Percentiles rank a stretch among this genome's conserved stretches.
Conservation (phyloP, 2,888 invertebrate species). For the Cryptophagus acutangulus region DNA sequence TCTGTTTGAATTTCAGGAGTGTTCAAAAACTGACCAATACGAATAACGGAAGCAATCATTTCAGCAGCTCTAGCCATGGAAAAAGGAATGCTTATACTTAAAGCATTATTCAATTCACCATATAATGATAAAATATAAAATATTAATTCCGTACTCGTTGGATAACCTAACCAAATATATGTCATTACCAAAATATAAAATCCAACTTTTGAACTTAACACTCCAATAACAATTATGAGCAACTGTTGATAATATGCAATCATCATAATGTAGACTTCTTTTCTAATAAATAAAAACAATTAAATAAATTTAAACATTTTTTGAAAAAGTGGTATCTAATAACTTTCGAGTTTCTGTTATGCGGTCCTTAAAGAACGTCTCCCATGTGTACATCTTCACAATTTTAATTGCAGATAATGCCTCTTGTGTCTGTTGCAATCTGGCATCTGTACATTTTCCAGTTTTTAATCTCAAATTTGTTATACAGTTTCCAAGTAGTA, state of each 20-base stretch:
- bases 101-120: slow-evolving; percentile 76
- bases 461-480: slow-evolving; percentile 28
- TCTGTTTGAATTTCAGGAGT: slow-evolving; percentile 48
- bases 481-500: slow-evolving; percentile 23
- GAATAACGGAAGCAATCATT: slow-evolving; percentile 64
- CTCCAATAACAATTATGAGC: slow-evolving; percentile 32
- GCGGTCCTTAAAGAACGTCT: slow-evolving; percentile 3
- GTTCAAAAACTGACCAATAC: slow-evolving; percentile 58
- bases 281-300: slow-evolving; percentile 39
- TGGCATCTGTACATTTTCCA: slow-evolving; percentile 38
- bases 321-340: not conserved
- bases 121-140: slow-evolving; percentile 86
- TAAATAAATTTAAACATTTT: not conserved
- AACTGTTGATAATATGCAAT: slow-evolving; percentile 35
- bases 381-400: slow-evolving; percentile 33
- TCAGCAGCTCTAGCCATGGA: slow-evolving; percentile 77
- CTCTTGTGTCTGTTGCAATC: slow-evolving; percentile 28
- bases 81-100: slow-evolving; percentile 86
- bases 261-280: slow-evolving; percentile 57
- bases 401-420: slow-evolving; percentile 24
- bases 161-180: slow-evolving; percentile 63
- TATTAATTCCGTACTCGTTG: slow-evolving; percentile 74
- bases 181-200: slow-evolving; percentile 46
- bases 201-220: slow-evolving; percentile 36
- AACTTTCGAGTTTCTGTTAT: slow-evolving; percentile 1